Evolutionary conservation across 2,888 invertebrate genomes (phyloP).

Genomic region (Frankliniella fusca): DNA sequence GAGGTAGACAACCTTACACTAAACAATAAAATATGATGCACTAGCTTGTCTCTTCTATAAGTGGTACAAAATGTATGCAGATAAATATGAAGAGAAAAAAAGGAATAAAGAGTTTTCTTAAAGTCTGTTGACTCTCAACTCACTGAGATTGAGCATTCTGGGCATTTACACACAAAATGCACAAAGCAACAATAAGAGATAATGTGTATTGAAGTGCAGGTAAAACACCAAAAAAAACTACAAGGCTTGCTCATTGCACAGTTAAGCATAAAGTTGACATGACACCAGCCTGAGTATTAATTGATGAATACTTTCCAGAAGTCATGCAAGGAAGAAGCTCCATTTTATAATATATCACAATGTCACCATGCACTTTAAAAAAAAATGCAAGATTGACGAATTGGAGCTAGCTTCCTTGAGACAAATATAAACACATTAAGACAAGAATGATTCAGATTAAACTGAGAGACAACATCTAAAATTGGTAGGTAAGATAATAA

Average conservation of each 20-base stretch:
- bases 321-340: background rate
- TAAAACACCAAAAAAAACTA: no score
- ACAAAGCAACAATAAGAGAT: no score
- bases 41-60: background rate
- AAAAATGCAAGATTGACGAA: background rate
- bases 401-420: background rate
- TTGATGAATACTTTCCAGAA: background rate
- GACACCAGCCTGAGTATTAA: background rate
- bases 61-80: background rate
- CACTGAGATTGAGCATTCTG: no score
- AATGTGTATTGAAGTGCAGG: no score
- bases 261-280: no score
- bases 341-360: background rate
- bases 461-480: background rate
- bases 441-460: background rate
- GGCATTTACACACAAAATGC: no score
- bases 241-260: no score
- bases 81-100: background rate
- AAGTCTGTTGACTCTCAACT: no score
- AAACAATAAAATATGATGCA: background rate
- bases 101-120: background rate
- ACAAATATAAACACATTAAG: background rate
- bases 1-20: constrained; percentile 16
- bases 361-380: background rate
- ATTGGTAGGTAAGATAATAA: background rate